These are phyloP conservation scores for Aramus guarauna DNA, from an alignment of 2,113 vertebrate genomes.

Conservation along the genomic window DNA sequence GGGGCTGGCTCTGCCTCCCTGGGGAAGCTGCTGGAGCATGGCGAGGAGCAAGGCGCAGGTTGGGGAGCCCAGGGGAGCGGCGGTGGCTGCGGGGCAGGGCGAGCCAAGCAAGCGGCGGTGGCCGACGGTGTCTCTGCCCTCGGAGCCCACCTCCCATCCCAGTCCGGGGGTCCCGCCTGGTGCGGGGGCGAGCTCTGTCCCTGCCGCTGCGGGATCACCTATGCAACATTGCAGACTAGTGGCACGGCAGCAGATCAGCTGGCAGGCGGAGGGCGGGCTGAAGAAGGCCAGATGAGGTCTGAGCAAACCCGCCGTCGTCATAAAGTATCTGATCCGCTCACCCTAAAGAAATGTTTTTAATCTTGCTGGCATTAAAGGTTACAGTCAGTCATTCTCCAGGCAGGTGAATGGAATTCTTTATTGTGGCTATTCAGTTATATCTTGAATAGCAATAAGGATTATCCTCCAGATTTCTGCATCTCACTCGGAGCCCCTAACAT, in stretches of 20 bases:
- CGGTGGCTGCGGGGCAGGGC: background rate
- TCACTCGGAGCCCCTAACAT: background rate
- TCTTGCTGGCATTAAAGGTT: background rate
- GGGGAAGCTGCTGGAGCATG: background rate
- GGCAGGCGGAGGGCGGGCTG: background rate
- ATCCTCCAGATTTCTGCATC: slow-evolving; percentile 25
- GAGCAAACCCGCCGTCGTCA: accelerated
- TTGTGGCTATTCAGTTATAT: background rate
- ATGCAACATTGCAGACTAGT: background rate
- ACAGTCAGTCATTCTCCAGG: background rate
- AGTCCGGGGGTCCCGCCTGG: background rate
- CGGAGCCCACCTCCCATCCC: accelerated
- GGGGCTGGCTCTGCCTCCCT: background rate
- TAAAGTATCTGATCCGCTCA: background rate
- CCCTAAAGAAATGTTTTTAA: background rate
- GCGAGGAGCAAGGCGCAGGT: background rate
- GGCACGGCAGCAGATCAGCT: background rate
- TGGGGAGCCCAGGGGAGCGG: background rate
- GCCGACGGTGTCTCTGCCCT: background rate
- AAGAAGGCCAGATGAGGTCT: background rate
- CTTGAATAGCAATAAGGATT: slow-evolving; percentile 15
- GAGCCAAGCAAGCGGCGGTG: background rate
- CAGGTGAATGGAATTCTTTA: slow-evolving; percentile 32
- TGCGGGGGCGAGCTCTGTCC: background rate
- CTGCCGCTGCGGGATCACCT: background rate